Evolutionary conservation across 2,113 vertebrate species (phyloP), one percentile per base, ranked within the genome.

Genomic region (Thamnaconus septentrionalis): DNA sequence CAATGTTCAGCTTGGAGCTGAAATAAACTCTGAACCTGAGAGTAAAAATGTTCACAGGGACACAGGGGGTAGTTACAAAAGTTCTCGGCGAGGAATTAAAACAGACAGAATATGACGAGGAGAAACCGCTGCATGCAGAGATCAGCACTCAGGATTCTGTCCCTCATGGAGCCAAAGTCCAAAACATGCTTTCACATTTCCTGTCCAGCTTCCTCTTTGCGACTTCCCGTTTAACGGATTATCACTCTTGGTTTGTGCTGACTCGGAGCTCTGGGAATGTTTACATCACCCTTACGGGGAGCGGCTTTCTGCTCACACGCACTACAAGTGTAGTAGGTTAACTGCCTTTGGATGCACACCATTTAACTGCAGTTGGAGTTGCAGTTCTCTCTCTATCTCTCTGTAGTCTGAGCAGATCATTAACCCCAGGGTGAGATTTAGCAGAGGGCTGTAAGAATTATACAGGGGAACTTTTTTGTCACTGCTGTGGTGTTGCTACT

Each of bases 1-100:
- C 50, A 72, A 92, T 87, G 81, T 98, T 98, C 74, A 96, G 65
- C 67, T 85, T 89, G 46, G 92, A 94, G 67, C 47, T 86, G 90
- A 98, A 99, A 83, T 97, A 98, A 0, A 76, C 86, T n/a, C 54
- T 85, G 60, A 93, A 93, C 51, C 96, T 99, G 81, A 42, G 85
- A 89, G 40, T 31, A 31, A 31, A 31, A 31, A 31, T 31, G 18
- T 31, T 31, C 6, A 7, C 41, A 44, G 55, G 10, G 9, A 11
- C 18, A 31, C 18, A 31, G 18, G 18, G 3, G 42, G 10, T 9
- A 41, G 7, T 4, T 8, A 39, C 7, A n/a, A 51, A 58, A 54
- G 48, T 5, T 45, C 3, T 47, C 2, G n/a, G 59, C 11, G 11
- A 52, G 3, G 50, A 11, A 50, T 9, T 8, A 51, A 39, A 9